Evolutionary conservation across 64 coral and sea anemone genomes (phyloP).

Genomic region (Porites australiensis): DNA sequence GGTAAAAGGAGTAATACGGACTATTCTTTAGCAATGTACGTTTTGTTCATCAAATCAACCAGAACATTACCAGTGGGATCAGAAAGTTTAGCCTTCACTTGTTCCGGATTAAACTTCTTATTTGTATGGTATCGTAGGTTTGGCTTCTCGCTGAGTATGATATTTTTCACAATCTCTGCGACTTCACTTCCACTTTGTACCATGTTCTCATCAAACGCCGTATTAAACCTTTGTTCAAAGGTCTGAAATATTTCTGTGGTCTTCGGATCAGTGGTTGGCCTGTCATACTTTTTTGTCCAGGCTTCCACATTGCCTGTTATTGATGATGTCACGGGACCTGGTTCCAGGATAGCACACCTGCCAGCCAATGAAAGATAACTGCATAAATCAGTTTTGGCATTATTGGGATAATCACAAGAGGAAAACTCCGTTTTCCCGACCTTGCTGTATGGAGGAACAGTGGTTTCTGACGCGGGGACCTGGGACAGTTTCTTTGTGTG

Average conservation of each 20-base stretch:
- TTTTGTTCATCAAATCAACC: not conserved
- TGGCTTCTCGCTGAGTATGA: conserved; percentile 55
- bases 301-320: not conserved
- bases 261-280: conserved; percentile 60
- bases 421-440: too few relatives aligned
- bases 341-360: conserved; percentile 69
- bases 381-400: too few relatives aligned
- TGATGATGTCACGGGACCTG: conserved; percentile 51
- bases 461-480: too few relatives aligned
- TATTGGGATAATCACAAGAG: too few relatives aligned
- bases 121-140: conserved; percentile 75
- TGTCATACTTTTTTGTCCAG: conserved; percentile 34
- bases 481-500: too few relatives aligned
- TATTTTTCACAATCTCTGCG: conserved; percentile 55
- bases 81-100: conserved; percentile 54
- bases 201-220: not conserved
- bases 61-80: conserved; percentile 71
- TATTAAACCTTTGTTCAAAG: not conserved
- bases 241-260: conserved; percentile 54
- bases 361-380: not conserved
- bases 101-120: conserved; percentile 23
- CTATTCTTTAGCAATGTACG: not conserved
- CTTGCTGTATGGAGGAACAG: too few relatives aligned
- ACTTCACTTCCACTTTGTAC: conserved; percentile 58
- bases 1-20: too few relatives aligned